phyloP scores from a whole-genome alignment of 2,113 vertebrate genomes.

The Lophotis ruficrista region DNA sequence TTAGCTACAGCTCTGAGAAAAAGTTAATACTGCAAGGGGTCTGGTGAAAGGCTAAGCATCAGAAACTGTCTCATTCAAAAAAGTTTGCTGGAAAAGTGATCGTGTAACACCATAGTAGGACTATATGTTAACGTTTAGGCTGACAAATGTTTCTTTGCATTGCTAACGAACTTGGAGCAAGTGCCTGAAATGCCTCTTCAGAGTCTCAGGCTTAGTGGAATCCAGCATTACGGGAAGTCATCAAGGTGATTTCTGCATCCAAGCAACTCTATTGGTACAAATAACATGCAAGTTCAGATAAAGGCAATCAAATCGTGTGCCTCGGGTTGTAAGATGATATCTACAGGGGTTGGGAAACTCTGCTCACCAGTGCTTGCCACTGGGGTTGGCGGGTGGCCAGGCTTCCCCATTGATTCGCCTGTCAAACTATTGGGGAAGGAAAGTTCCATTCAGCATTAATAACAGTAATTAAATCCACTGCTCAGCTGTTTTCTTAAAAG shows the following conservation, averaged over 20 bases:
- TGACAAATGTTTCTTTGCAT: background rate
- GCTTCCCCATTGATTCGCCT: background rate
- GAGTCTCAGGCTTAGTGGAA: background rate
- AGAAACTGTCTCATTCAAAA: background rate
- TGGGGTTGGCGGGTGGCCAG: background rate
- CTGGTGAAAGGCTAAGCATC: background rate
- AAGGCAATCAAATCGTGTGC: background rate
- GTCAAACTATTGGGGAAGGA: background rate
- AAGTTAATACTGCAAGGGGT: background rate
- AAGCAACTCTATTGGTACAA: background rate
- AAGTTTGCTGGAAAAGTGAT: background rate
- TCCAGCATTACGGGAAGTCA: background rate
- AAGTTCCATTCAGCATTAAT: background rate
- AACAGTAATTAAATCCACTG: background rate
- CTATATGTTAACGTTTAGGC: background rate
- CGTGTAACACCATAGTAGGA: accelerated
- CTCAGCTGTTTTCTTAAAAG: background rate
- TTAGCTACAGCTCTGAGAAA: background rate
- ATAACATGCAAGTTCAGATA: background rate
- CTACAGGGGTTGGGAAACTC: background rate
- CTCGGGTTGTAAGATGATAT: background rate
- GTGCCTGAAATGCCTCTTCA: background rate
- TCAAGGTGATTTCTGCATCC: background rate
- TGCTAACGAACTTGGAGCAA: background rate
- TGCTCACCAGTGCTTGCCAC: background rate